Evolutionary conservation across 37 sponge, comb jelly and placozoan species (phyloP), one percentile per base, ranked within the genome.

Genomic region (Oopsacas minuta): DNA sequence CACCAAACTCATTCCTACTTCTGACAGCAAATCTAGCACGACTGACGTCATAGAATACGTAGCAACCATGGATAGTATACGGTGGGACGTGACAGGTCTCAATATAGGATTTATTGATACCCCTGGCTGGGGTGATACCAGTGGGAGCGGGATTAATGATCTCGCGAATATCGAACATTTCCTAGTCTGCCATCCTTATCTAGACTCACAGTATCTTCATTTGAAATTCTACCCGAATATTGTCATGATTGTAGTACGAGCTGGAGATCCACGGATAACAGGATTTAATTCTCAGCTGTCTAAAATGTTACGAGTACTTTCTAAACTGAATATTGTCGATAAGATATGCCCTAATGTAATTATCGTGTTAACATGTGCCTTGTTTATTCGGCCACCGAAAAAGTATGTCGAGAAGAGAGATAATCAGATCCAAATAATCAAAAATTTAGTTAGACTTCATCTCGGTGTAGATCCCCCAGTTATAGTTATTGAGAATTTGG

Each of bases 341-440:
- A 61, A 61, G 75, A 61, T 25, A 10, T 61, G 75, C 75, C 75
- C 75, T 5, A 61, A 61, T n/a, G 30, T 61, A 32, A 61, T 61
- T 32, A n/a, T 61, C 28, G 75, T n/a, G 75, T 34, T 61, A 32
- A 61, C 75, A 25, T 61, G 75, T 61, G 75, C 75, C 75, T 25
- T 61, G 75, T 61, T 61, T 61, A 61, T 61, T 12, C 75, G 75
- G 5, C 75, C 75, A 7, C 75, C 75, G 28, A 61, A 61, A 12
- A 61, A 61, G 75, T 61, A 61, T 61, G 22, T 12, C 28, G 75
- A 61, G 75, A 61, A 61, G 75, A 61, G 75, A 61, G 75, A 61
- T 61, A 5, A 25, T 3, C 20, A 25, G 22, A 61, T 61, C 28
- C 22, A 61, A n/a, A 61, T 3, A 3, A 3, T 61, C 22, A 61